These are phyloP conservation scores for Porites divaricata DNA, from an alignment of 92 coral and sea anemone species.

Conservation along the genomic window DNA sequence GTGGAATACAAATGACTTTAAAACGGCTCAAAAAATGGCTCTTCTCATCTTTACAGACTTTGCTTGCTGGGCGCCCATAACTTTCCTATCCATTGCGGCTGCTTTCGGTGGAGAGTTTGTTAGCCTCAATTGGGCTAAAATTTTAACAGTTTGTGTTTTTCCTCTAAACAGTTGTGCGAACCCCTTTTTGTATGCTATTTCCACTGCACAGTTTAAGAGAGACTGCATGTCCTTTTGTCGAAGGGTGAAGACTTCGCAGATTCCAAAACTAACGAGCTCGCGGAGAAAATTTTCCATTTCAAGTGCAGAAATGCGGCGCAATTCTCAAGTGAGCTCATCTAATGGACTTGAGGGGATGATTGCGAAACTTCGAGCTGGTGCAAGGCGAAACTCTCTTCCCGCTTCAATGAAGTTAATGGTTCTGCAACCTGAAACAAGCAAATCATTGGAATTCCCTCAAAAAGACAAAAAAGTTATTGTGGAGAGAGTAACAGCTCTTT, in stretches of 20 bases:
- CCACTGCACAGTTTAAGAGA: slow-evolving; percentile 90
- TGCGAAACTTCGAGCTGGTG: slow-evolving; percentile 34
- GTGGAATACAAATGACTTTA: slow-evolving; percentile 96
- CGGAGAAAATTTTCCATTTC: slow-evolving; percentile 30
- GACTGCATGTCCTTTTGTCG: slow-evolving; percentile 83
- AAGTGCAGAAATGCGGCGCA: slow-evolving; percentile 43
- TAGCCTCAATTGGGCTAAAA: slow-evolving; percentile 86
- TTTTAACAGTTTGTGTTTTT: slow-evolving; percentile 88
- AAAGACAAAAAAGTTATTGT: slow-evolving; percentile 23
- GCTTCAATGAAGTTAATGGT: slow-evolving; percentile 38
- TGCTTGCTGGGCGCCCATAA: slow-evolving; percentile 97
- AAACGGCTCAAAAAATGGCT: slow-evolving; percentile 95
- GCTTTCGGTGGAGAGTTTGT: slow-evolving; percentile 90
- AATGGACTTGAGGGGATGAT: slow-evolving; percentile 48
- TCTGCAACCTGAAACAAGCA: background rate
- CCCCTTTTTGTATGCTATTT: slow-evolving; percentile 94
- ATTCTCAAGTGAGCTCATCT: slow-evolving; percentile 42
- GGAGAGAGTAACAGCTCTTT: slow-evolving; percentile 38
- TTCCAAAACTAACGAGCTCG: slow-evolving; percentile 45
- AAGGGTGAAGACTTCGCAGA: slow-evolving; percentile 79
- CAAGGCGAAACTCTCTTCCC: slow-evolving; percentile 47
- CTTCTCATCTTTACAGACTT: slow-evolving; percentile 93
- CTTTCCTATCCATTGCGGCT: slow-evolving; percentile 84
- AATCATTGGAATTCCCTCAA: background rate
- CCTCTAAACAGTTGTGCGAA: slow-evolving; percentile 96